A percentile compares a stretch with the other conserved stretches of the same genome.
Conservation (phyloP, 2,888 invertebrate species). For the Cantharis rufa region DNA sequence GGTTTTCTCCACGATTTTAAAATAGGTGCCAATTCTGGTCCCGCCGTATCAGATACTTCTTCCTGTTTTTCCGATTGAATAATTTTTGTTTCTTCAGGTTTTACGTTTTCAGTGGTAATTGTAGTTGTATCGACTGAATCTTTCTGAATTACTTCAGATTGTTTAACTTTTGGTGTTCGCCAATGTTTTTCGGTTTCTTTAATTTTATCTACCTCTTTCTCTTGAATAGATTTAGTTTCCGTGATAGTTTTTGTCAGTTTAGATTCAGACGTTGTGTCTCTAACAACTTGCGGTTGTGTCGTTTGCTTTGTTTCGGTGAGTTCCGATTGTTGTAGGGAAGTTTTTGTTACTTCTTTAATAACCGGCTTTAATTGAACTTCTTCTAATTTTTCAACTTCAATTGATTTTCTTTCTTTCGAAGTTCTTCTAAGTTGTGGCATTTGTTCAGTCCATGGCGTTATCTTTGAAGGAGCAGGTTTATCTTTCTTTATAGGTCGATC, state of each 20-base stretch:
- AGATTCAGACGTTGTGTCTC: neutral
- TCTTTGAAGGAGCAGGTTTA: conserved; percentile 23
- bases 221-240: conserved; percentile 49
- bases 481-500: neutral
- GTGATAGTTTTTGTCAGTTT: neutral
- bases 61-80: conserved; percentile 4
- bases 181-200: conserved; percentile 61
- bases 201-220: conserved; percentile 45
- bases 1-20: conserved; percentile 29
- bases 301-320: conserved; percentile 31
- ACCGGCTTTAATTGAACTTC: conserved; percentile 18
- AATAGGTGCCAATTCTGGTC: conserved; percentile 31
- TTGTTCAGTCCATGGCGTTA: conserved; percentile 64
- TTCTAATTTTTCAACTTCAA: conserved; percentile 47
- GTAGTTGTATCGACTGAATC: neutral
- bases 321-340: conserved; percentile 29
- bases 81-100: conserved; percentile 22
- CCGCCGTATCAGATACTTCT: conserved; percentile 11
- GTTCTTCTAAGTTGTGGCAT: conserved; percentile 58
- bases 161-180: conserved; percentile 60
- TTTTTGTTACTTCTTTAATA: conserved; percentile 24
- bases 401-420: conserved; percentile 48
- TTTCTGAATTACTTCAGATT: conserved; percentile 37
- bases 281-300: conserved; percentile 36
- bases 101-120: conserved; percentile 24